Evolutionary conservation across 2,797 vertebrate species (phyloP), one percentile per base, ranked within the genome.

Genomic region (Macrochelys suwanniensis): DNA sequence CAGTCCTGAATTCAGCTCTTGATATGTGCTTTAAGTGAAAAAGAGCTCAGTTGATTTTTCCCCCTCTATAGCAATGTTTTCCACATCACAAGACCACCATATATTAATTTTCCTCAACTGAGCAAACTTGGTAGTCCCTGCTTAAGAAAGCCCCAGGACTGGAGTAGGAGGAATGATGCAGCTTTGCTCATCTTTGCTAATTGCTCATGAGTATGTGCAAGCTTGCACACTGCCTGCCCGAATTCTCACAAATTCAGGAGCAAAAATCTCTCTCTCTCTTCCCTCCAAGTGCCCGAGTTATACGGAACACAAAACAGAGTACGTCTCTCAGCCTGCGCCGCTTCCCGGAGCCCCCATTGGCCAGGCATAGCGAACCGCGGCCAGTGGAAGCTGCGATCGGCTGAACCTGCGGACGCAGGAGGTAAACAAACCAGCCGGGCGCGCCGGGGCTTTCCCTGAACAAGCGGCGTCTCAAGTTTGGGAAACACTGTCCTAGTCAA

Each of bases 1-100:
- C 42, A 82, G 17, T 37, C 11, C 12, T 8, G 42, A 65, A 5
- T 53, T 92, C 13, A 17, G 49, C 10, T 37, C 26, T 56, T 54
- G 26, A 84, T 84, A 49, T 28, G 53, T 0, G 6, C 7, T 16
- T 51, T 7, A 26, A 0, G 0, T 19, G 31, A 61, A 83, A 76
- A 71, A 21, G 57, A 59, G 28, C 12, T 59, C 57, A 31, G 57
- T 31, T 31, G 57, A 26, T 42, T 31, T 59, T 59, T 59, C 26
- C 37, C 37, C 15, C 56, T 51, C 51, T 80, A 84, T 26, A 45
- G 1, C 0, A 6, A 9, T 1, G 0, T 21, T 2, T 54, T 53
- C 78, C n/a, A 26, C 23, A 23, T 71, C n/a, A 71, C 19, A 71
- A 71, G 31, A 71, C 19, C n/a, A 71, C 16, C 61, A 8, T n/a